Evolutionary conservation across 2,888 invertebrate genomes (phyloP), one percentile per base, ranked within the genome.

Genomic region (Leptopilina drosophilae): DNA sequence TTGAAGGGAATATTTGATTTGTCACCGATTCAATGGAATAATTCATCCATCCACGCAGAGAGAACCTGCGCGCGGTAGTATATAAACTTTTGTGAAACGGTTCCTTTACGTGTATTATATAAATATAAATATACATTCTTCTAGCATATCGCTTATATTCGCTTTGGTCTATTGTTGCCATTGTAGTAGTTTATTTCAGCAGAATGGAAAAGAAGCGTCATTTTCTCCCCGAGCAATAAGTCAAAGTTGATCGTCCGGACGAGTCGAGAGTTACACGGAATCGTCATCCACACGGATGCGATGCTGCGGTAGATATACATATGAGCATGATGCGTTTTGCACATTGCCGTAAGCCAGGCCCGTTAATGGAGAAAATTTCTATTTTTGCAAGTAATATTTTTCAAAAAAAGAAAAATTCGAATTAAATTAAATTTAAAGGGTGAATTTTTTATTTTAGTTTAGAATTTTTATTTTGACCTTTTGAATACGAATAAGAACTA

Each of bases 311-410:
- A 69, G 33, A 73, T 56, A 73, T 56, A 81, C 81, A 69, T 14
- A 56, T 56, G 81, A 80, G 81, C 82, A 81, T 78, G 82, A 82
- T 82, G 82, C 82, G 82, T 82, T 79, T 9, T 49, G 11, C 0
- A 49, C 2, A 20, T 20, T 20, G 20, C 20, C 20, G 1, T 20
- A 20, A 9, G 82, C 77, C 77, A 77, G 64, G 11, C 77, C 82
- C 12, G 49, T 49, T 49, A 49, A 12, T 11, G 49, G 49, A 49
- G 9, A 11, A 49, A 9, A 11, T 49, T 9, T 46, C 9, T 11
- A 49, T 11, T 49, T 49, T 49, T 49, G 12, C 49, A 49, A 11
- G 49, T 33, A 33, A 33, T 4, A 33, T 33, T 33, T 33, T 33
- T 20, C 20, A 20, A 20, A 20, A 33, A 33, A 33, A 46, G 7